Evolutionary conservation across 2,888 invertebrate species (phyloP).

Genomic region (Petrolisthes manimaculis): DNA sequence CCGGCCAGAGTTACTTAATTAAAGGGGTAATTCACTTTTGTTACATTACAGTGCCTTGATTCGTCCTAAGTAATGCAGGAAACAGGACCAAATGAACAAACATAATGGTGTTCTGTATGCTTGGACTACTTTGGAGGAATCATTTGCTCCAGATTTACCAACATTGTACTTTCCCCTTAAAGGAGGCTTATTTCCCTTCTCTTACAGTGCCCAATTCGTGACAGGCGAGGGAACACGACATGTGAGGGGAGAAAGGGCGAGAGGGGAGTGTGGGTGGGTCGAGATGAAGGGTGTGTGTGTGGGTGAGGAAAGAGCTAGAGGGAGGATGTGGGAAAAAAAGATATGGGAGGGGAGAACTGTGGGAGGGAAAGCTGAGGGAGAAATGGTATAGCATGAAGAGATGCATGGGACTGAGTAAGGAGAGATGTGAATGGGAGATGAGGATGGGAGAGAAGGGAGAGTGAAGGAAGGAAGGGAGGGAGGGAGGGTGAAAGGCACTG

Average conservation of each 20-base stretch:
- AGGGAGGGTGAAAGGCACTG: neutral
- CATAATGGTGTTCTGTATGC: no score
- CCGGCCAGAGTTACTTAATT: no score
- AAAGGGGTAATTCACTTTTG: no score
- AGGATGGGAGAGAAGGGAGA: constrained; percentile 1
- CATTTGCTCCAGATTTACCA: no score
- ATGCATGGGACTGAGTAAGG: neutral
- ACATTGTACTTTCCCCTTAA: neutral
- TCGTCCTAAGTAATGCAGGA: no score
- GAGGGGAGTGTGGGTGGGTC: constrained; percentile 13
- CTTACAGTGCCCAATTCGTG: constrained; percentile 52
- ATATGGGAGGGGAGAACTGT: neutral
- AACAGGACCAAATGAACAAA: no score
- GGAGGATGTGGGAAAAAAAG: neutral
- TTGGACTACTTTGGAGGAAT: no score
- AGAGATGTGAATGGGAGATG: neutral
- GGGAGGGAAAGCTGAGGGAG: neutral
- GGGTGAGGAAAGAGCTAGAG: neutral
- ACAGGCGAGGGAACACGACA: constrained; percentile 58
- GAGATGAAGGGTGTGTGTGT: neutral
- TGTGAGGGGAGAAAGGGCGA: constrained; percentile 42
- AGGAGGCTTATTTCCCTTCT: constrained; percentile 35
- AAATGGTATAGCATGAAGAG: neutral
- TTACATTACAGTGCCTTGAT: no score
- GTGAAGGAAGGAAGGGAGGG: neutral